Conservation (phyloP, 2,888 invertebrate species). For the Cybosia mesomella region DNA sequence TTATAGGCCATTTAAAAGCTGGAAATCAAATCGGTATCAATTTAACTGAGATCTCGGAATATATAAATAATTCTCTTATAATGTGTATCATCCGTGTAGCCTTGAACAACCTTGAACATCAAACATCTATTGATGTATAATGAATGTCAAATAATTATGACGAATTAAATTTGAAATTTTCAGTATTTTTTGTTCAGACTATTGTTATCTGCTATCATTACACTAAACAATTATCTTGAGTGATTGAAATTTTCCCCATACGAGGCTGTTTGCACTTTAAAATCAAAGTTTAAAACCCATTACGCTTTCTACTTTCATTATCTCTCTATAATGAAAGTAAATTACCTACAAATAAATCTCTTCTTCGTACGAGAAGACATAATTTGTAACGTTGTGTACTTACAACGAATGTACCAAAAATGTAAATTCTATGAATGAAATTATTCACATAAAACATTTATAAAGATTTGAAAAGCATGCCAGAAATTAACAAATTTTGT, state of each 20-base stretch:
- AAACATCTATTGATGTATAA: constrained; percentile 13
- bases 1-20: constrained; percentile 30
- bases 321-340: neutral
- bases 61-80: constrained; percentile 25
- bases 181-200: neutral
- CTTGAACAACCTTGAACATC: constrained; percentile 37
- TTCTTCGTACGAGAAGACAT: neutral
- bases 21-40: constrained; percentile 28
- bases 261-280: no score
- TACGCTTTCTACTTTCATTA: neutral
- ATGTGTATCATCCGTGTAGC: constrained; percentile 27
- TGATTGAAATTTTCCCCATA: neutral
- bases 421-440: constrained; percentile 37
- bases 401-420: constrained; percentile 21
- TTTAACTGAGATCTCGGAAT: constrained; percentile 33
- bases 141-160: neutral
- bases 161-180: neutral
- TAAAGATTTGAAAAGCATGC: constrained; percentile 45
- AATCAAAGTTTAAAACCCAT: no score
- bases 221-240: no score
- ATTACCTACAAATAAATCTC: neutral
- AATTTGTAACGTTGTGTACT: neutral
- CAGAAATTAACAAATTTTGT: constrained; percentile 2
- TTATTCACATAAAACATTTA: constrained; percentile 22
- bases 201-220: neutral